Evolutionary conservation across 2,888 invertebrate genomes (phyloP), one percentile per base, ranked within the genome.

Genomic region (Caenorhabditis sp.): DNA sequence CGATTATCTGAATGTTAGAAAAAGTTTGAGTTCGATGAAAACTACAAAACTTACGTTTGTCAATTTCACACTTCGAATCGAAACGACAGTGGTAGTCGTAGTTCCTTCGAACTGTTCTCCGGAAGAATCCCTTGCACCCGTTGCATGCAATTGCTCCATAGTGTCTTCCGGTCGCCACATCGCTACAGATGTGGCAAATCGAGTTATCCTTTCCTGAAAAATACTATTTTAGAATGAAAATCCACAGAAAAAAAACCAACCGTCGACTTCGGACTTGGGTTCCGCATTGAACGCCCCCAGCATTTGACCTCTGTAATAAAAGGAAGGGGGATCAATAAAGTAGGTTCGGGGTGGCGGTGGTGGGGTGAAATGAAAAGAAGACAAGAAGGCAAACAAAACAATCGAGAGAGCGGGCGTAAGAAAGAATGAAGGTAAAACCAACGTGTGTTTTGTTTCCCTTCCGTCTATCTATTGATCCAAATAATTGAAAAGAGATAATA

Each of bases 21-120:
- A 0, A 7, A 31, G 31, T 31, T 31, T 38, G 8, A 35, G 4
- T 35, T 35, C 26, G 22, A 16, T 5, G 10, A 35, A 49, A 10
- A 41, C n/a, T 14, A n/a, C 16, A n/a, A 74, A 38, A 73, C 89
- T 72, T 76, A 91, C 90, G 89, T 84, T 90, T 91, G 54, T 91
- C 90, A 44, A 91, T 91, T 41, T 87, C 86, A 73, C 91, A 91
- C 54, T 85, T 88, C 22, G 87, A 87, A 12, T 85, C 85, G 80
- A 91, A 91, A n/a, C 91, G 80, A 64, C 91, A 91, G 35, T 86
- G 85, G 81, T 91, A 91, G 24, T 87, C 87, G 85, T 91, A 91
- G 41, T 84, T 88, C 24, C 91, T 82, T n/a, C 91, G 82, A 19
- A 91, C 89, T 3, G 91, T 91, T 16, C 91, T 80, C 3, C 91